Evolutionary conservation across 2,888 invertebrate genomes (phyloP), one percentile per base, ranked within the genome.

Genomic region (Apomyelois bistriatella): DNA sequence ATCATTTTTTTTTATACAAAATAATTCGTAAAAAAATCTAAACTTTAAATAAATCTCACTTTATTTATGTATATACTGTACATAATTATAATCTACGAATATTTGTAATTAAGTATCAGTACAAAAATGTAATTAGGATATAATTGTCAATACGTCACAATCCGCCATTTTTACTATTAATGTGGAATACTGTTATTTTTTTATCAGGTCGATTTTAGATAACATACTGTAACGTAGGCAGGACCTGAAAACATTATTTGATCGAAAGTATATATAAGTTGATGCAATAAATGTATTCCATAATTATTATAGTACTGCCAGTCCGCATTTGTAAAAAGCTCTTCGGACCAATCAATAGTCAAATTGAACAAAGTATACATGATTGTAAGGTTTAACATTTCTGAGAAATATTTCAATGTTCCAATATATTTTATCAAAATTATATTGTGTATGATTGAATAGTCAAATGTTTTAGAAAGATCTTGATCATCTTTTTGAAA

Each of bases 51-150:
- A 62, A 55, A 63, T 58, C 59, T 62, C 61, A 66, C 64, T 70
- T 66, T 68, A 65, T 68, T 65, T 76, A 77, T 77, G 76, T 79
- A 80, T 80, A 73, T 71, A 75, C 60, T 78, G 75, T 80, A 79
- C 74, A 79, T 79, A 80, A 69, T 59, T 46, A 22, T 60, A 57
- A 58, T 43, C 55, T 54, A 52, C 53, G 32, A 38, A 48, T 53
- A 53, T 53, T 53, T 42, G 13, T 54, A 36, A 41, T 46, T 57
- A 56, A 55, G 50, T 36, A 64, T 61, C 63, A 61, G 67, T 69
- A 68, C 66, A 70, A 67, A n/a, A 66, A 55, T 61, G 53, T 55
- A 57, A 53, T 54, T 58, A 56, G 41, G 40, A 40, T 37, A 40
- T 47, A 12, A 32, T 13, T 30, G n/a, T 13, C 10, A 37, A 22